These are phyloP conservation scores for Phymastichus coffea DNA, from an alignment of 1,140 invertebrate genomes.

Conservation along the genomic window DNA sequence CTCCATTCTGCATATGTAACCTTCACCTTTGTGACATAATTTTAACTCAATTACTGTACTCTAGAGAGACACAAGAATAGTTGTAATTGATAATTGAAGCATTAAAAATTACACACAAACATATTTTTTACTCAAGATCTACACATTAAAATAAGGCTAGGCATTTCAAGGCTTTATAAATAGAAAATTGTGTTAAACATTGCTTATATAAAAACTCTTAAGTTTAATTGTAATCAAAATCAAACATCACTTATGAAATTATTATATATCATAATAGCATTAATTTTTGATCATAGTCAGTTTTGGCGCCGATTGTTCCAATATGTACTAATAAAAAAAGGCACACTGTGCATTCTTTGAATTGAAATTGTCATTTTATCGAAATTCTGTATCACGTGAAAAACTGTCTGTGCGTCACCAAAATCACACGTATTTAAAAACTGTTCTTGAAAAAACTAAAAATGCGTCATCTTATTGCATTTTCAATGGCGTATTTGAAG, in stretches of 20 bases:
- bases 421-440: too few species aligned
- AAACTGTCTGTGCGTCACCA: too few species aligned
- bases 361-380: background rate
- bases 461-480: too few species aligned
- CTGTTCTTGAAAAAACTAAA: too few species aligned
- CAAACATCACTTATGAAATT: background rate
- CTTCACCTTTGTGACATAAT: background rate
- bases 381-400: too few species aligned
- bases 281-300: too few species aligned
- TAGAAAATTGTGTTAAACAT: conserved; percentile 16
- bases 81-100: background rate
- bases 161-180: conserved; percentile 1
- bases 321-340: conserved; percentile 5
- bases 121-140: background rate
- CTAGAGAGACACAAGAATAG: background rate
- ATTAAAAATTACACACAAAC: background rate
- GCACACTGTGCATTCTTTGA: background rate
- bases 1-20: background rate
- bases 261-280: background rate
- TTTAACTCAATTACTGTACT: background rate
- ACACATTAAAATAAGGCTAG: background rate
- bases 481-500: too few species aligned
- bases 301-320: too few species aligned
- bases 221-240: conserved; percentile 10
- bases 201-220: background rate